Conservation (phyloP, 2,797 vertebrate species). For the Mus caroli region DNA sequence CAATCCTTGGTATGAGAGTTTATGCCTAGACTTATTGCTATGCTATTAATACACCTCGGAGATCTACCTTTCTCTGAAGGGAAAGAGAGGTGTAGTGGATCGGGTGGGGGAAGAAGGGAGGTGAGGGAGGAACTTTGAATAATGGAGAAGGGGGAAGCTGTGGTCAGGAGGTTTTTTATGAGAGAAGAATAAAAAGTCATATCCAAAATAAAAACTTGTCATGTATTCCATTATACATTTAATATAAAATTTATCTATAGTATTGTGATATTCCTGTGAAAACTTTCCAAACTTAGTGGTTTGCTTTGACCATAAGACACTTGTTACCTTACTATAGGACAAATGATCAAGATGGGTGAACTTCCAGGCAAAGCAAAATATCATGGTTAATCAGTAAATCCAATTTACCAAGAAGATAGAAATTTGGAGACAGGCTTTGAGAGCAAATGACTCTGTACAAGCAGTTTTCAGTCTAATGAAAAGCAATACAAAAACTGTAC, state of each 20-base stretch:
- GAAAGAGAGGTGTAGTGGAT: background rate
- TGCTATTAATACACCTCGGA: background rate
- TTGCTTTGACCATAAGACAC: background rate
- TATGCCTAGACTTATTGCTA: no score
- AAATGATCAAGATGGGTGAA: background rate
- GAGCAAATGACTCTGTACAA: background rate
- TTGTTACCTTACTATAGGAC: no score
- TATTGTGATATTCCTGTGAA: background rate
- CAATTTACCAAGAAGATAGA: background rate
- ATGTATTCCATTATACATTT: background rate
- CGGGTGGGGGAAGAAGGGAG: no score
- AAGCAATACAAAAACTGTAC: background rate
- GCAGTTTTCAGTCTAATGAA: background rate
- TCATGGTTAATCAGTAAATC: background rate
- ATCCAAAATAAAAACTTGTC: background rate
- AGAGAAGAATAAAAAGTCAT: background rate
- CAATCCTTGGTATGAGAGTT: background rate
- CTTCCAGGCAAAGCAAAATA: background rate
- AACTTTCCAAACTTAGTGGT: background rate
- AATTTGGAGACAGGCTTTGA: background rate
- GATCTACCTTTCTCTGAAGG: background rate
- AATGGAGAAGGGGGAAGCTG: no score
- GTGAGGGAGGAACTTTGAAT: accelerated
- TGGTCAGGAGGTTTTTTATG: background rate
- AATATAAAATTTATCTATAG: background rate